Evolutionary conservation across 2,888 invertebrate genomes (phyloP).

Genomic region (Rapana venosa): DNA sequence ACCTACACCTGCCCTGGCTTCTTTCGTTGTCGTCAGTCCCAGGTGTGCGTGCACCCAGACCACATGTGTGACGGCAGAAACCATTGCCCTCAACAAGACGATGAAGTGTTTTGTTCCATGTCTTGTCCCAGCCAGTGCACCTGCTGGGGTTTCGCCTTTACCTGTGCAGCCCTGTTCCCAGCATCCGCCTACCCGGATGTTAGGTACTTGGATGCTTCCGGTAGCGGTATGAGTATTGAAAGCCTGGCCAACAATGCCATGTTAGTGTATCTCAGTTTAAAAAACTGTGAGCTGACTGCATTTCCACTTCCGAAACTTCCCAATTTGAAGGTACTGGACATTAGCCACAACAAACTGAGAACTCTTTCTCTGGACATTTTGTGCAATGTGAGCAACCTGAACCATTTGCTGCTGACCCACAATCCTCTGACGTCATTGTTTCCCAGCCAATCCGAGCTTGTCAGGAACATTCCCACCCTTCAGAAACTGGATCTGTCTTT

Average conservation of each 20-base stretch:
- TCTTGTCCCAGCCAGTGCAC: background rate
- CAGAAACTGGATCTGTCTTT: background rate
- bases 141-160: constrained; percentile 7
- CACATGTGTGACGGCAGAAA: constrained; percentile 16
- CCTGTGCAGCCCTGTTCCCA: background rate
- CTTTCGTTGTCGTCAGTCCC: background rate
- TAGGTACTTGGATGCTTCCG: background rate
- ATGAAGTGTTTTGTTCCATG: background rate
- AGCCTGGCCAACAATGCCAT: background rate
- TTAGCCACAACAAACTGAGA: background rate
- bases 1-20: constrained; percentile 15
- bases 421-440: background rate
- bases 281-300: background rate
- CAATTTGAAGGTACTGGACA: background rate
- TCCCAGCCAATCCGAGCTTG: background rate
- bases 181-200: background rate
- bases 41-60: background rate
- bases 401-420: background rate
- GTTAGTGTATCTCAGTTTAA: background rate
- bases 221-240: background rate
- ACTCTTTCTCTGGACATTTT: background rate
- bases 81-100: constrained; percentile 11
- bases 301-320: background rate
- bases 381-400: background rate
- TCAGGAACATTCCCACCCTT: background rate